phyloP scores from a whole-genome alignment of 1,140 invertebrate genomes.

The Neodiprion pinetum region DNA sequence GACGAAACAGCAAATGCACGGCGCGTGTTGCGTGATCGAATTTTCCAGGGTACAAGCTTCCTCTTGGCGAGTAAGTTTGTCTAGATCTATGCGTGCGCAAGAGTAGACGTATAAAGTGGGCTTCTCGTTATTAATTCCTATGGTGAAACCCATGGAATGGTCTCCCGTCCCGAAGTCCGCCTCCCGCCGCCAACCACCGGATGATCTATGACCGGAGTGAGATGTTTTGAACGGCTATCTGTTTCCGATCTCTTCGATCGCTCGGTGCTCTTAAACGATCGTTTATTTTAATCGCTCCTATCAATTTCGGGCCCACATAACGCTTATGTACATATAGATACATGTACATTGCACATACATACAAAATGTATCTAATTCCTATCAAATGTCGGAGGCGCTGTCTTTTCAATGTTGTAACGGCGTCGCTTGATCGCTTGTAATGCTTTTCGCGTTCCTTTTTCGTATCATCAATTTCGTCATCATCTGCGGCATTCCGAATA shows the following conservation, averaged over 20 bases:
- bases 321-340: neutral
- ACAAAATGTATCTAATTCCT: neutral
- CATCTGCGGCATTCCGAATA: neutral
- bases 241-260: slow-evolving; percentile 47
- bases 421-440: neutral
- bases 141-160: slow-evolving; percentile 37
- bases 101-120: neutral
- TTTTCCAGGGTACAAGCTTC: too few species aligned
- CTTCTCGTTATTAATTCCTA: slow-evolving; percentile 41
- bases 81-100: too few species aligned
- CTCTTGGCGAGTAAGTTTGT: too few species aligned
- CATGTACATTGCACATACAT: too few species aligned
- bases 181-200: slow-evolving; percentile 34
- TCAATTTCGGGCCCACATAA: slow-evolving; percentile 37
- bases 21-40: too few species aligned
- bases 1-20: too few species aligned
- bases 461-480: neutral
- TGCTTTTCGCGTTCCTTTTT: neutral
- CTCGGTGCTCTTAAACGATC: slow-evolving; percentile 50
- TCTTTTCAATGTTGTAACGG: too few species aligned
- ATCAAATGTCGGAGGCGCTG: too few species aligned
- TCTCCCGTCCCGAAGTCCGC: slow-evolving; percentile 29
- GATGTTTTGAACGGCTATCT: slow-evolving; percentile 59
- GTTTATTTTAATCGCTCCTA: slow-evolving; percentile 54
- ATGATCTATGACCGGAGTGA: slow-evolving; percentile 59